Evolutionary conservation across 2,113 vertebrate genomes (phyloP), one percentile per base, ranked within the genome.

Genomic region (Salvelinus sp.): DNA sequence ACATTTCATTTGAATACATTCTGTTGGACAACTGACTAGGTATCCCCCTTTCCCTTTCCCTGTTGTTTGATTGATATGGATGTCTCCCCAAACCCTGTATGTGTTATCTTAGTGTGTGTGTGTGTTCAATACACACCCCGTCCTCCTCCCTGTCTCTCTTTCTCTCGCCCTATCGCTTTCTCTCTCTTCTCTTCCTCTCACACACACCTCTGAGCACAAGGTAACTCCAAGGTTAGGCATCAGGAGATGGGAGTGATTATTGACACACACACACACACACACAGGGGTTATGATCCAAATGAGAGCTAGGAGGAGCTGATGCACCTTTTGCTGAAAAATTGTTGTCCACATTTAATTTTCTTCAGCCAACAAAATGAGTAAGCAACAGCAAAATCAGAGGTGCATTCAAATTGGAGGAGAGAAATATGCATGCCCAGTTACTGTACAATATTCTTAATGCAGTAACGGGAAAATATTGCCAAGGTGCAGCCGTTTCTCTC

Each of bases 41-140:
- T 33, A 33, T 33, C 30, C 30, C 30, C 6, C 6, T 33, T 33
- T 30, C 4, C 28, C 23, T 71, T 30, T 33, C 33, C 33, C 23
- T 72, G 63, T 16, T 20, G 16, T 57, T 57, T 57, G 50, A 57
- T 18, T 57, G 50, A 57, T 57, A 57, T 57, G 50, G 50, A 57
- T 57, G 13, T 57, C 54, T 57, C 18, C 54, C 54, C 62, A 47
- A 44, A 28, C 22, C 22, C 6, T 44, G 33, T 16, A n/a, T 79
- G 68, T 79, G 65, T 50, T 38, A 22, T 62, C 67, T 50, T 62
- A 72, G 63, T 25, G 14, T 69, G 30, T 63, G 30, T 63, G 16
- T 33, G 27, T 13, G 50, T 27, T 67, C 38, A 25, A 67, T 10
- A 38, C 27, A 28, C 23, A 30, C 10, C 4, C 9, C 27, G 3